These are phyloP conservation scores for Cyclura pinguis DNA, from an alignment of 2,797 vertebrate species.

Conservation along the genomic window DNA sequence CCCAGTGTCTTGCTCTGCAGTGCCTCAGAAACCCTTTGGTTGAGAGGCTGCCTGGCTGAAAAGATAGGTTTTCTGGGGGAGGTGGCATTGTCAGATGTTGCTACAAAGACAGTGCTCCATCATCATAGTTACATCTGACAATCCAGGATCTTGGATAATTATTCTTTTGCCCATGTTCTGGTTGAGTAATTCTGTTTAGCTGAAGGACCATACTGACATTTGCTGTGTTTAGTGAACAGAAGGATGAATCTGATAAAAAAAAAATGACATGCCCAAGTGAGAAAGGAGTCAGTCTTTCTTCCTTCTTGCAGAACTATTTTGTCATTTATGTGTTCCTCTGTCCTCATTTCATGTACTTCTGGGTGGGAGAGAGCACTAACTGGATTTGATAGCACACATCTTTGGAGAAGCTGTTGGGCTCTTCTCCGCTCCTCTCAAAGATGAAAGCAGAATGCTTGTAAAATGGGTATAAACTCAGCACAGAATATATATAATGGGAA, in stretches of 20 bases:
- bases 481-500: constrained; percentile 1
- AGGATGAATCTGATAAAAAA: neutral
- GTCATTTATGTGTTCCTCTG: neutral
- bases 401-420: neutral
- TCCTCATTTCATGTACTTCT: neutral
- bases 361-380: neutral
- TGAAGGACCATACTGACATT: neutral
- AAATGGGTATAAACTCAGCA: constrained; percentile 22
- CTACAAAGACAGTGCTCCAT: too few relatives aligned
- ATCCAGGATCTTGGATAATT: too few relatives aligned
- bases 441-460: constrained; percentile 30
- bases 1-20: too few relatives aligned
- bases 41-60: too few relatives aligned
- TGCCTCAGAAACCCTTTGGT: too few relatives aligned
- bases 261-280: neutral
- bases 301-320: neutral
- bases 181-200: neutral
- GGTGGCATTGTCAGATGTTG: too few relatives aligned
- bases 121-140: too few relatives aligned
- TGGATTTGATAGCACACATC: neutral
- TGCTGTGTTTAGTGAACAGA: neutral
- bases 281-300: neutral
- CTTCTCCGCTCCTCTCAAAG: neutral
- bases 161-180: neutral
- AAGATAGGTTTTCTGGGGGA: too few relatives aligned